Conservation (phyloP, 92 coral and sea anemone genomes). For the Epizoanthus illoricatus region DNA sequence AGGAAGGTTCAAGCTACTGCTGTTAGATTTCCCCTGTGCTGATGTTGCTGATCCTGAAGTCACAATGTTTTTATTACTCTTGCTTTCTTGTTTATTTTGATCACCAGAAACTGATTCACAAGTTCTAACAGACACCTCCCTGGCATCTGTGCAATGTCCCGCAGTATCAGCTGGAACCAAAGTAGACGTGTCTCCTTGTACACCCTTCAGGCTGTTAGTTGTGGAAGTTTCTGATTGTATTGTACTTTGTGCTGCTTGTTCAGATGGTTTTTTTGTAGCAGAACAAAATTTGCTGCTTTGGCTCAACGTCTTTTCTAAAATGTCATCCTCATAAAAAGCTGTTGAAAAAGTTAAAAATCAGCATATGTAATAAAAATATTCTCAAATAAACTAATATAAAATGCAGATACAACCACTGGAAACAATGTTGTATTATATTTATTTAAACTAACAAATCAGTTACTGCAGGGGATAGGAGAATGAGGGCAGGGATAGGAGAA, state of each 20-base stretch:
- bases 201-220: not conserved
- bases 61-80: not conserved
- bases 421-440: too few species aligned
- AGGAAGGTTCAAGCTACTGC: constrained; percentile 29
- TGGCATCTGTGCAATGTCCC: not conserved
- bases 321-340: not conserved
- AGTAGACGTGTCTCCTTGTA: not conserved
- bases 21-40: not conserved
- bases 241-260: not conserved
- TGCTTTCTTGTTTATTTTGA: not conserved
- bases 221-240: not conserved
- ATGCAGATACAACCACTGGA: too few species aligned
- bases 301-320: constrained; percentile 12
- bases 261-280: not conserved
- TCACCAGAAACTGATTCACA: not conserved
- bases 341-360: not conserved
- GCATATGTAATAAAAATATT: not conserved
- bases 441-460: too few species aligned
- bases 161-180: not conserved
- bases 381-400: too few species aligned
- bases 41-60: not conserved
- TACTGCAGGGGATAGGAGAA: too few species aligned
- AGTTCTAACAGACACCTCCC: not conserved
- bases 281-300: constrained; percentile 3
- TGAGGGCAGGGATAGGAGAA: too few species aligned